Conservation (phyloP, 2,888 invertebrate genomes). For the Campaea margaritaria region DNA sequence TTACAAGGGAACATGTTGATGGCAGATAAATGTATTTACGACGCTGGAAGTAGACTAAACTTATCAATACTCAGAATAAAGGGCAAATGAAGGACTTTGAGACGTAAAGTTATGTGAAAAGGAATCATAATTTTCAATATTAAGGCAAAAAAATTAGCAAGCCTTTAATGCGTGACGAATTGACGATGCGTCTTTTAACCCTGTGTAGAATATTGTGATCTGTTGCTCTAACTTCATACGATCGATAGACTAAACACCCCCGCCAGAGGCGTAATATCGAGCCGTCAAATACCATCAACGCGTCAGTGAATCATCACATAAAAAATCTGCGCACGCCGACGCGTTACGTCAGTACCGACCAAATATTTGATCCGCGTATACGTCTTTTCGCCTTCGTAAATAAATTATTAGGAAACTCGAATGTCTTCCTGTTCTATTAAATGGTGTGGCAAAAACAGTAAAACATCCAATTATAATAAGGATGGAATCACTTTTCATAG, state of each 20-base stretch:
- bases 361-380: neutral
- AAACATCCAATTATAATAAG: constrained; percentile 14
- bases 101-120: too few species aligned
- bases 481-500: constrained; percentile 30
- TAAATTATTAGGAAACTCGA: neutral
- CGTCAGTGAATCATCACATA: constrained; percentile 26
- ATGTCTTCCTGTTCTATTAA: constrained; percentile 25
- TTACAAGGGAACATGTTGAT: too few species aligned
- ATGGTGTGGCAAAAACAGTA: constrained; percentile 29
- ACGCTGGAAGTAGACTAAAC: too few species aligned
- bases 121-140: too few species aligned
- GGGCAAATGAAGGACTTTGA: too few species aligned
- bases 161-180: too few species aligned
- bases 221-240: too few species aligned
- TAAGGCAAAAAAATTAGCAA: too few species aligned
- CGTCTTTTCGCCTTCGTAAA: neutral
- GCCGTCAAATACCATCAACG: constrained; percentile 2
- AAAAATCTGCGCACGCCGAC: constrained; percentile 18
- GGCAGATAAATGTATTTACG: too few species aligned
- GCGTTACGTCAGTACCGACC: constrained; percentile 2
- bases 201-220: too few species aligned
- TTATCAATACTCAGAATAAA: too few species aligned
- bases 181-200: too few species aligned
- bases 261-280: neutral
- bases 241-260: neutral